Base-by-base conservation (phyloP, 2,888 invertebrate species). In the Ariolimax columbianus region DNA sequence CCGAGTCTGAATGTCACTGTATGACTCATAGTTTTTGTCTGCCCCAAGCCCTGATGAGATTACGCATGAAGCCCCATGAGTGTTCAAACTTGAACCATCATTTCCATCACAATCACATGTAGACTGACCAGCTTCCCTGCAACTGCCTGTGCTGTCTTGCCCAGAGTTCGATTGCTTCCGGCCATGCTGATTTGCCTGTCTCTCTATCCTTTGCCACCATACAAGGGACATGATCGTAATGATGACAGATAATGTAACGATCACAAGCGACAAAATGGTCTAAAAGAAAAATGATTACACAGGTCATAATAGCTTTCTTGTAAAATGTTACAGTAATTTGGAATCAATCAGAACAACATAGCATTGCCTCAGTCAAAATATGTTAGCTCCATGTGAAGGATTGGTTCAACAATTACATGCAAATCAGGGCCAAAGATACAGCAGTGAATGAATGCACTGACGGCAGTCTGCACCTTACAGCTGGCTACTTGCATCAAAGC, bases 211-310 rank as follows among this genome's bases (percentile, higher is more conserved):
- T 91, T 97, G 97, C 94, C 97, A 97, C 84, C 98, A 94, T 51
- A 97, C 96, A 85, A 98, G 95, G 91, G 97, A 97, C 0, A 97
- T 97, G 6, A 97, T 95, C 0, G 97, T 97, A 77, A 97, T 97
- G 96, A 94, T 9, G 93, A 95, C 88, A 83, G 91, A 92, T n/a
- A 92, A 11, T 0, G 87, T n/a, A 33, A 94, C 86, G 26, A 93
- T 87, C 0, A 91, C 81, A 23, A 90, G 86, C 0, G 92, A 92
- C 26, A 92, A 77, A 17, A 91, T 84, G 17, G 91, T 88, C 93
- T 93, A 89, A 26, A 91, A 90, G 36, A 68, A 63, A 86, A 70
- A n/a, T 55, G n/a, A 75, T 11, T 80, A 26, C 23, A 86, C 17
- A n/a, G n/a, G n/a, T n/a, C n/a, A n/a, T n/a, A n/a, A n/a, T n/a